Base-by-base conservation (phyloP, 1,140 invertebrate species). In the Drosophila nasuta region DNA sequence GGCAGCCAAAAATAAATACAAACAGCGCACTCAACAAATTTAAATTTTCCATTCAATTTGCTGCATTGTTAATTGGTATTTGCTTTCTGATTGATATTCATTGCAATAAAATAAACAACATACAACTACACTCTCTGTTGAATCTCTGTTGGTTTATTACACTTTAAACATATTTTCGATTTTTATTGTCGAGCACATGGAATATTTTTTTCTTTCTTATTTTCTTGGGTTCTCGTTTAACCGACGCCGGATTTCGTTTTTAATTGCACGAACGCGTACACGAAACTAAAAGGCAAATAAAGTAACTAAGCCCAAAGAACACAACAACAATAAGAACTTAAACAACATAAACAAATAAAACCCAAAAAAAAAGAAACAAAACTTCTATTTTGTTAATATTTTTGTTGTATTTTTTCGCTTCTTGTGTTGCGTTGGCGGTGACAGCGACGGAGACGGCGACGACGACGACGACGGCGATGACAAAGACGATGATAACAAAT, bases 401-500 rank as follows among this genome's bases (percentile, higher is more conserved):
- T 46, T 54, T 60, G 51, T 20, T 51, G 13, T 49, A 13, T 60
- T 28, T 67, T 28, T 70, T 46, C 20, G 20, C 20, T 25, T 25
- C 0, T 25, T 25, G 20, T 62, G 67, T 56, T 33, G 67, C 41
- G 67, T 70, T 70, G 38, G 57, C 67, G 66, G 58, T 51, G 59
- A 35, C 57, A 41, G 57, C 48, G 46, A 49, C 64, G 15, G 17
- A 41, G 41, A 49, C 30, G 5, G 38, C 56, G 58, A n/a, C 58
- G 45, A 30, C 72, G 69, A 51, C 51, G 8, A 25, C 60, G 48
- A 69, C 58, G 75, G 15, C 52, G 51, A 28, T 8, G 51, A 48
- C 10, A 25, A 56, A 30, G 52, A 51, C 35, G 48, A 60, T 38
- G 35, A 65, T 66, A 49, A 78, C 62, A 79, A 88, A 71, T 77